These are phyloP conservation scores for Laterallus jamaicensis DNA, from an alignment of 2,113 vertebrate genomes.

Conservation along the genomic window DNA sequence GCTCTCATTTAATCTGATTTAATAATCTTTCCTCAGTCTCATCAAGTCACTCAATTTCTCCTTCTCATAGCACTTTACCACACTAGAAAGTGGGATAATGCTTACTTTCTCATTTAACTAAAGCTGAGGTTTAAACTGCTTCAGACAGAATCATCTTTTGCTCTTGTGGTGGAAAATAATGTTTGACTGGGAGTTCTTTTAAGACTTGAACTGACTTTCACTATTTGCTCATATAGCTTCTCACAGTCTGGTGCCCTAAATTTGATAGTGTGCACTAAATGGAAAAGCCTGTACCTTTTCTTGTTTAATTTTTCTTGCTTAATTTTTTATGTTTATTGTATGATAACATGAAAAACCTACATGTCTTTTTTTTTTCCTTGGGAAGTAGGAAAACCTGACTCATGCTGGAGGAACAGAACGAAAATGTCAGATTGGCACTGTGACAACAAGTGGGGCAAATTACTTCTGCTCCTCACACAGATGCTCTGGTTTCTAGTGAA, in stretches of 20 bases:
- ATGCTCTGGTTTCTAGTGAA: not conserved
- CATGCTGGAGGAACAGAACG: not conserved
- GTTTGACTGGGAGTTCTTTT: not conserved
- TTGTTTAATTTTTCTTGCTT: not conserved
- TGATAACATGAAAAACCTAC: not conserved
- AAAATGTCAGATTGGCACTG: not conserved
- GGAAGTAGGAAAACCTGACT: not conserved
- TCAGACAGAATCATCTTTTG: not conserved
- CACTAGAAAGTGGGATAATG: not conserved
- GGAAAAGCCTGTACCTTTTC: not conserved
- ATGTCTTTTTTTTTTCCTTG: not conserved
- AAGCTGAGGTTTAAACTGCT: not conserved
- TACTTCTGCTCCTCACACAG: not conserved
- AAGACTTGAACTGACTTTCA: not conserved
- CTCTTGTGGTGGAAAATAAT: not conserved
- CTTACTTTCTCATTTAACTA: not conserved
- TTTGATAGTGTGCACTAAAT: not conserved
- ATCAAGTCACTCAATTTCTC: not conserved
- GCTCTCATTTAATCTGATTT: not conserved
- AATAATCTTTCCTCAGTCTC: not conserved
- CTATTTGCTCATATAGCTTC: not conserved
- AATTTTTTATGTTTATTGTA: not conserved
- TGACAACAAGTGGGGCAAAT: not conserved
- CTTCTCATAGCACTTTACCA: not conserved
- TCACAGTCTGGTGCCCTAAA: not conserved